These are phyloP conservation scores for Campoplex nolae DNA, from an alignment of 2,888 invertebrate genomes.

Conservation along the genomic window DNA sequence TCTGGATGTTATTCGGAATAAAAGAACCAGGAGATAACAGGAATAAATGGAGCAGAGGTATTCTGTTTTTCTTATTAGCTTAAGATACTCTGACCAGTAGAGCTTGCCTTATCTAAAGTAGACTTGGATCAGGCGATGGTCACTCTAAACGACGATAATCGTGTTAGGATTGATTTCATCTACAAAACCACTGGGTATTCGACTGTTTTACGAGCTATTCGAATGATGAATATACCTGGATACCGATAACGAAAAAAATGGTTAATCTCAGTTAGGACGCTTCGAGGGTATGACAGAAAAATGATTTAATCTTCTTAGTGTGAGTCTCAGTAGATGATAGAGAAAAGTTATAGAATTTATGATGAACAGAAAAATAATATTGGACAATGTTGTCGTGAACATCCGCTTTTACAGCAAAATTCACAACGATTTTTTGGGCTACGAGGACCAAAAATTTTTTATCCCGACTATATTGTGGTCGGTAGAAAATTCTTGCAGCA, in stretches of 20 bases:
- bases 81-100: neutral
- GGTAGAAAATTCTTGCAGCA: conserved; percentile 46
- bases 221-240: neutral
- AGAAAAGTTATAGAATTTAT: neutral
- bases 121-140: neutral
- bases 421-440: neutral
- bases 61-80: neutral
- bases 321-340: neutral
- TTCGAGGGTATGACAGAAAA: neutral
- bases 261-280: neutral
- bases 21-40: neutral
- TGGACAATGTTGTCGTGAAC: neutral
- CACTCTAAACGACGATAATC: neutral
- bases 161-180: neutral
- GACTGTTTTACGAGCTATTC: neutral
- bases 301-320: neutral
- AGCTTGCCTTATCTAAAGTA: neutral
- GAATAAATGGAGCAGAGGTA: neutral
- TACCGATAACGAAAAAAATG: neutral
- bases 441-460: neutral
- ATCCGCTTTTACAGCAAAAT: neutral
- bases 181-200: no score
- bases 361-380: neutral
- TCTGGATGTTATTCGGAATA: neutral
- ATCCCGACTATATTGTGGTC: conserved; percentile 3